Evolutionary conservation across 2,113 vertebrate species (phyloP), one percentile per base, ranked within the genome.

Genomic region (Catharus bicknelli): DNA sequence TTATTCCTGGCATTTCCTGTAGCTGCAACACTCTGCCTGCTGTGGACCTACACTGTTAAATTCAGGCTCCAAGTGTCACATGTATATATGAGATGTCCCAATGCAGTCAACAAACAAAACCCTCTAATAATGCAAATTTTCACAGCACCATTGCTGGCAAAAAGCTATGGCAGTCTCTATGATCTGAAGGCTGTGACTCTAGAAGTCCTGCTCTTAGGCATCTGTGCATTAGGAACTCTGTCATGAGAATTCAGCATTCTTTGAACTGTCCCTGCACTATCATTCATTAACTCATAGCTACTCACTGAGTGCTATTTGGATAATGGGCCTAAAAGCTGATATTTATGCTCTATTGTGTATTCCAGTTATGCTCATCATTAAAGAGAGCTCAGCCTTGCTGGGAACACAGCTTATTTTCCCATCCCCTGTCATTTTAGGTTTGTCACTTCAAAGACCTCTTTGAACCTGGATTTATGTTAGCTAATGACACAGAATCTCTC

Each of bases 371-470:
- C 4, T 80, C 43, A 38, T 43, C 47, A 76, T 82, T 59, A 85
- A 66, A 93, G 55, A 87, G 34, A 77, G 11, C 21, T 77, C 63
- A 83, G 59, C 75, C 48, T 88, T 81, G 40, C 63, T 83, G 87
- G 5, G n/a, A 86, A 74, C 48, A 90, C 40, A 83, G 36, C 83
- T 90, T 90, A n/a, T 95, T 93, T 93, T 92, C 82, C 76, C 68
- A 77, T 67, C 72, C 50, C 27, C 36, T 90, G 51, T 74, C 87
- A 75, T 91, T 90, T 94, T 57, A 80, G 11, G 16, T 94, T 92
- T 94, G 79, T 92, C 64, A 83, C 83, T 94, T 96, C 90, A 94
- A 93, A 95, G 68, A 88, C 84, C 53, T 79, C 72, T 95, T 95
- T 96, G 85, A 95, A 74, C 55, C 32, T 83, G 72, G 26, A 54